Percentiles rank a stretch among this genome's conserved stretches.
These are phyloP conservation scores for Oedothorax gibbosus DNA, from an alignment of 1,140 invertebrate species.

Conservation along the genomic window DNA sequence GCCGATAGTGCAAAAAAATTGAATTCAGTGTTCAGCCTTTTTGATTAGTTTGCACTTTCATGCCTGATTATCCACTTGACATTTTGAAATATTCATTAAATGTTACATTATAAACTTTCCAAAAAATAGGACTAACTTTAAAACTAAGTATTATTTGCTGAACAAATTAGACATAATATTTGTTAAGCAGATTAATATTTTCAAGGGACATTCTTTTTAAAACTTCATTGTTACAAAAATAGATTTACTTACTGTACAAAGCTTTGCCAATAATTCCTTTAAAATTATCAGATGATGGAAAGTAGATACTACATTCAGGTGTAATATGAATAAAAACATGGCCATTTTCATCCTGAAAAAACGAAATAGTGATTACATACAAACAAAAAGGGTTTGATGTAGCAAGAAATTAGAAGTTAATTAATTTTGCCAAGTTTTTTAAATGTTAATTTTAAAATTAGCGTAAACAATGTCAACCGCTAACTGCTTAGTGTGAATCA, in stretches of 20 bases:
- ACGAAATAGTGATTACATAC: not conserved
- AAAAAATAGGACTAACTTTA: not conserved
- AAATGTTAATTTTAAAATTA: no score
- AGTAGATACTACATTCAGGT: slow-evolving; percentile 51
- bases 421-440: no score
- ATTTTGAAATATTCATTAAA: not conserved
- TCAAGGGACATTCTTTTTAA: no score
- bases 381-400: no score
- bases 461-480: no score
- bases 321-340: slow-evolving; percentile 42
- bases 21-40: no score
- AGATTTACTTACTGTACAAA: slow-evolving; percentile 38
- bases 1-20: no score
- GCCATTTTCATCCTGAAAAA: slow-evolving; percentile 22
- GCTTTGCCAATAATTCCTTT: slow-evolving; percentile 50
- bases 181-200: not conserved
- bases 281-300: slow-evolving; percentile 45
- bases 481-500: no score
- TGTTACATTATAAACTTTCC: not conserved
- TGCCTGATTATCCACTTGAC: no score
- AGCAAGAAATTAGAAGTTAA: no score
- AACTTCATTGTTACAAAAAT: not conserved
- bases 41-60: no score
- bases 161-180: not conserved
- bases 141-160: not conserved